A percentile compares a stretch with the other conserved stretches of the same genome.
Evolutionary conservation across 2,797 vertebrate species (phyloP).

Genomic region (Ptychadena robeensis): DNA sequence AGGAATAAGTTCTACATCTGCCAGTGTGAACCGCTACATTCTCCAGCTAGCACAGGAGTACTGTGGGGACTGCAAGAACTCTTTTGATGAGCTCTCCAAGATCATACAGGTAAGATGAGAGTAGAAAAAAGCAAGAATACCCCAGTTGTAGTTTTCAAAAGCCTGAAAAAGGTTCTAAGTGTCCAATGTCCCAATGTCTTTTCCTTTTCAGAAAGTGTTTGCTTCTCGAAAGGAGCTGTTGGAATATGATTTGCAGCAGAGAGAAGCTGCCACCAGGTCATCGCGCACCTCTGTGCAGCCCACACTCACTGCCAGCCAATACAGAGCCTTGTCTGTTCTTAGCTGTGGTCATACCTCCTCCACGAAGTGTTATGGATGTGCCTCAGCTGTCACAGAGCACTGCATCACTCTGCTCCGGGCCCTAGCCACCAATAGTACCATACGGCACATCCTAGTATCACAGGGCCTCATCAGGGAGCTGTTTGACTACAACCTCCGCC

Average conservation of each 20-base stretch:
- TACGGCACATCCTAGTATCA: slow-evolving; percentile 94
- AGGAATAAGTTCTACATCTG: slow-evolving; percentile 90
- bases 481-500: slow-evolving; percentile 94
- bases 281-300: slow-evolving; percentile 88
- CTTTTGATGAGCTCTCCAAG: slow-evolving; percentile 97
- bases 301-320: slow-evolving; percentile 96
- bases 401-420: slow-evolving; percentile 94
- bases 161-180: too few species aligned
- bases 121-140: too few species aligned
- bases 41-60: slow-evolving; percentile 97
- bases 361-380: slow-evolving; percentile 96
- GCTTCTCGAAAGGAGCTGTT: slow-evolving; percentile 96
- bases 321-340: slow-evolving; percentile 91
- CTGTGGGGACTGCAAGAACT: slow-evolving; percentile 97
- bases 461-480: slow-evolving; percentile 97
- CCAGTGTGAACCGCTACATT: slow-evolving; percentile 96
- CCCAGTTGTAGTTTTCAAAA: too few species aligned
- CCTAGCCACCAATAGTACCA: slow-evolving; percentile 92
- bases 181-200: background rate
- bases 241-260: slow-evolving; percentile 96
- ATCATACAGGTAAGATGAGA: slow-evolving; percentile 90
- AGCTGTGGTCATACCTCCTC: slow-evolving; percentile 97
- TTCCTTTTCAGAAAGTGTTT: slow-evolving; percentile 88
- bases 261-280: slow-evolving; percentile 94
- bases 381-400: slow-evolving; percentile 95